A percentile compares a stretch with the other conserved stretches of the same genome.
These are phyloP conservation scores for Crocodylus rhombifer DNA, from an alignment of 2,797 vertebrate genomes.

Conservation along the genomic window DNA sequence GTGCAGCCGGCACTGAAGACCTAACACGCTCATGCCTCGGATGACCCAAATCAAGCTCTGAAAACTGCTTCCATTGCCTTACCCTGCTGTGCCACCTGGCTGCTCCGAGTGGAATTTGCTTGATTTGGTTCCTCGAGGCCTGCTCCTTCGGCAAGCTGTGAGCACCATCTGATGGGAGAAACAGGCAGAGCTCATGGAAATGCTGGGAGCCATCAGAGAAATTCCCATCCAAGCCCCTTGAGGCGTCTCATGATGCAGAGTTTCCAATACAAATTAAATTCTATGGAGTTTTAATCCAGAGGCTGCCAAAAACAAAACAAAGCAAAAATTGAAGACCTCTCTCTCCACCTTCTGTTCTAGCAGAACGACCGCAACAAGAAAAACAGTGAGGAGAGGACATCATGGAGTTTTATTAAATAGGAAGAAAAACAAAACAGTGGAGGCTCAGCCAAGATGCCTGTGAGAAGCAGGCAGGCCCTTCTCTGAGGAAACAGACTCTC, in stretches of 20 bases:
- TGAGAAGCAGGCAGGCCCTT: not conserved
- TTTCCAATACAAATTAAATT: not conserved
- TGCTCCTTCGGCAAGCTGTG: not conserved
- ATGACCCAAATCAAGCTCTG: not conserved
- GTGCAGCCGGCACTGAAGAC: not conserved
- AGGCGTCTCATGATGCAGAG: not conserved
- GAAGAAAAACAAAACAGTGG: not conserved
- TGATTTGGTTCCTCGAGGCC: accelerated
- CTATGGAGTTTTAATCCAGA: not conserved
- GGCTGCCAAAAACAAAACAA: not conserved
- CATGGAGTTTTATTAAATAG: not conserved
- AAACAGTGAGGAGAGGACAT: not conserved
- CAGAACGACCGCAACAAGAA: not conserved
- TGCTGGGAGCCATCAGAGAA: not conserved
- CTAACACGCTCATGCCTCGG: accelerated
- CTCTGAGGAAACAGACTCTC: not conserved
- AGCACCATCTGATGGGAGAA: not conserved
- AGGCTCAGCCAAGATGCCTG: not conserved
- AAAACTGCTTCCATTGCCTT: not conserved
- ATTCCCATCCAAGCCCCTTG: not conserved
- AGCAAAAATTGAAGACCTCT: not conserved
- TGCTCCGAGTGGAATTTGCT: not conserved
- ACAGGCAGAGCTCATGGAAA: not conserved
- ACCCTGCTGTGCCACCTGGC: not conserved
- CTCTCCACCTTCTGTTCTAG: not conserved